Conservation (phyloP, 1,140 invertebrate species). For the Drosophila punjabiensis region DNA sequence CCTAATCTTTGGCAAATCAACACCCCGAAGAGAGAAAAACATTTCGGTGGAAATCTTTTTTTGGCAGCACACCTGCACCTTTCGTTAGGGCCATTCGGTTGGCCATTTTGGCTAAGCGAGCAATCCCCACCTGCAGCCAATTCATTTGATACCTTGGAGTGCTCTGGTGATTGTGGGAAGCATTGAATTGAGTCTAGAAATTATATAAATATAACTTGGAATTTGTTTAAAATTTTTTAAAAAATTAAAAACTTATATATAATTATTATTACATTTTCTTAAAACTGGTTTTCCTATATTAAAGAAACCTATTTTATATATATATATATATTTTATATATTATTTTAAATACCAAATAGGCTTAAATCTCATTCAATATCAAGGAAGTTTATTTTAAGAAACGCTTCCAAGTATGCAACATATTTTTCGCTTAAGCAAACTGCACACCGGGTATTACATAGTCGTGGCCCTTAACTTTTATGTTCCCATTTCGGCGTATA, state of each 20-base stretch:
- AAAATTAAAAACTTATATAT: background rate
- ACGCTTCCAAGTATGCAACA: background rate
- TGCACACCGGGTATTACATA: background rate
- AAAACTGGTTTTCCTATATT: fast-evolving
- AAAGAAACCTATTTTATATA: too few relatives aligned
- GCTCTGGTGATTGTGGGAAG: background rate
- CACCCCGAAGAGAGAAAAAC: slow-evolving; percentile 45
- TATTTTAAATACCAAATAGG: background rate
- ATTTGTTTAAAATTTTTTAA: too few relatives aligned
- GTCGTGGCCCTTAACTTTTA: slow-evolving; percentile 4
- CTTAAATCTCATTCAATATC: background rate
- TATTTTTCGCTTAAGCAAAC: background rate
- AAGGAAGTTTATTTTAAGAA: background rate
- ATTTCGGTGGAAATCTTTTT: slow-evolving; percentile 49
- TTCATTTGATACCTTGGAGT: slow-evolving; percentile 1
- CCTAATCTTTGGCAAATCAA: slow-evolving; percentile 61
- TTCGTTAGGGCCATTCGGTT: slow-evolving; percentile 48
- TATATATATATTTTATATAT: too few relatives aligned
- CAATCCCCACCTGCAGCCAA: slow-evolving; percentile 16
- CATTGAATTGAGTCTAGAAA: too few relatives aligned
- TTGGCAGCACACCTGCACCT: slow-evolving; percentile 48
- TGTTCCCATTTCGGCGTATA: background rate
- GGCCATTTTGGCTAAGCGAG: slow-evolving; percentile 45
- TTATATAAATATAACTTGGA: background rate
- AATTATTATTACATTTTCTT: background rate